Base-by-base conservation (phyloP, 1,140 invertebrate genomes). In the Scylla paramamosain region DNA sequence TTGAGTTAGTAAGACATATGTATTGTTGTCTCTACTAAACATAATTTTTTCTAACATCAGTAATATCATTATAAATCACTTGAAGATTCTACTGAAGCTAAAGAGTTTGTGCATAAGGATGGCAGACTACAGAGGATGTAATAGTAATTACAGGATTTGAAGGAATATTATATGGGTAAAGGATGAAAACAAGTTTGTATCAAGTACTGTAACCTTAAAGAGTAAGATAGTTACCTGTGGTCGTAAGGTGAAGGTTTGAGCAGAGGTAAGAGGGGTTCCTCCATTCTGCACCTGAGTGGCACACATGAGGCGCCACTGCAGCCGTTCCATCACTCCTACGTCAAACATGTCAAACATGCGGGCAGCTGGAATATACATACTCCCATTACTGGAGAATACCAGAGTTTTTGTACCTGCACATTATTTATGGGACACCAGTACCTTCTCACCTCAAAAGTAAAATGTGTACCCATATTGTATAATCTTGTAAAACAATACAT, bases 291-390 rank as follows among this genome's bases (percentile, higher is more conserved):
- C 52, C n/a, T 95, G 82, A 10, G 94, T 92, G 29, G 92, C 94
- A 82, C 94, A 93, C 84, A 93, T 89, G 12, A 95, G 91, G 77
- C 94, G 52, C 94, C 94, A 95, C 82, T 87, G 94, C 32, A 95
- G 45, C 59, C 94, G 88, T 20, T 95, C 94, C 94, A 95, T 95
- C 31, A 95, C 94, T 45, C 94, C 94, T 28, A 95, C 94, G 82
- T 95, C 94, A 92, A 95, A 95, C 91, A 95, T 91, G 86, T 95
- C 94, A 45, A 95, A 95, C 90, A 95, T 95, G 3, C 94, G 94
- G 59, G 94, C 91, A 87, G 94, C 94, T 95, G 94, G 16, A 92
- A 88, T 48, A 29, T 6, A 39, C 39, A 39, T 39, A 39, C 39
- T 39, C 39, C 39, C 46, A 90, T 52, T 52, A 25, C 32, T 12